Evolutionary conservation across 2,797 vertebrate genomes (phyloP).

Genomic region (Poecilia picta): DNA sequence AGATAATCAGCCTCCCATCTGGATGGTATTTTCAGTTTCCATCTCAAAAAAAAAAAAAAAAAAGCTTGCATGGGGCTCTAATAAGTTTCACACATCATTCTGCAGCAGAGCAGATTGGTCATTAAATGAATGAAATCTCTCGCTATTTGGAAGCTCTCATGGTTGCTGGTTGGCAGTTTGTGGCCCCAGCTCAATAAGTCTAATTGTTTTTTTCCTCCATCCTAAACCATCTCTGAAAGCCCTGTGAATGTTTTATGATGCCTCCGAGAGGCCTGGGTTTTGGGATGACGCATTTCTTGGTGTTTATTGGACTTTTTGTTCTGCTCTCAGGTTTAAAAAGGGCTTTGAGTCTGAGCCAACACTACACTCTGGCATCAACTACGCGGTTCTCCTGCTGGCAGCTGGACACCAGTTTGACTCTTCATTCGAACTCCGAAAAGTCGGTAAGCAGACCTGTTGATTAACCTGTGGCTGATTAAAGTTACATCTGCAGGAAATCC

Average conservation of each 20-base stretch:
- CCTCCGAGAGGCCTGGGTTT: constrained; percentile 22
- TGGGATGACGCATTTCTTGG: constrained; percentile 38
- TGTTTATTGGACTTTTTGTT: constrained; percentile 35
- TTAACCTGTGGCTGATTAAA: background rate
- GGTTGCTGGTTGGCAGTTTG: constrained; percentile 42
- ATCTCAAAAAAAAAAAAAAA: constrained; percentile 13
- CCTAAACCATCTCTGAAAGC: constrained; percentile 35
- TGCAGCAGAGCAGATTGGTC: constrained; percentile 64
- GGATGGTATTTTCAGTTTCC: constrained; percentile 29
- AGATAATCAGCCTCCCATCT: constrained; percentile 55
- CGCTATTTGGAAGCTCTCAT: constrained; percentile 41
- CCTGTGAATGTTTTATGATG: constrained; percentile 25
- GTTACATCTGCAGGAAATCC: background rate
- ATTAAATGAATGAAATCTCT: constrained; percentile 71
- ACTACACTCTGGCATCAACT: constrained; percentile 96
- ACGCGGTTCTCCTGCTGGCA: constrained; percentile 94
- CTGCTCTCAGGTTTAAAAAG: constrained; percentile 89
- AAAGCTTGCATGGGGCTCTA: constrained; percentile 45
- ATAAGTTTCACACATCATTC: constrained; percentile 50
- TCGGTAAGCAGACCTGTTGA: constrained; percentile 84
- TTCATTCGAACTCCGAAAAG: constrained; percentile 98
- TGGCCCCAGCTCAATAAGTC: constrained; percentile 63
- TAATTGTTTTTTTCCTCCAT: constrained; percentile 50
- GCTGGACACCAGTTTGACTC: constrained; percentile 95
- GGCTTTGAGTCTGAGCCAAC: constrained; percentile 98